These are phyloP conservation scores for Hyperoodon ampullatus DNA, from an alignment of 2,113 vertebrate species.

Conservation along the genomic window DNA sequence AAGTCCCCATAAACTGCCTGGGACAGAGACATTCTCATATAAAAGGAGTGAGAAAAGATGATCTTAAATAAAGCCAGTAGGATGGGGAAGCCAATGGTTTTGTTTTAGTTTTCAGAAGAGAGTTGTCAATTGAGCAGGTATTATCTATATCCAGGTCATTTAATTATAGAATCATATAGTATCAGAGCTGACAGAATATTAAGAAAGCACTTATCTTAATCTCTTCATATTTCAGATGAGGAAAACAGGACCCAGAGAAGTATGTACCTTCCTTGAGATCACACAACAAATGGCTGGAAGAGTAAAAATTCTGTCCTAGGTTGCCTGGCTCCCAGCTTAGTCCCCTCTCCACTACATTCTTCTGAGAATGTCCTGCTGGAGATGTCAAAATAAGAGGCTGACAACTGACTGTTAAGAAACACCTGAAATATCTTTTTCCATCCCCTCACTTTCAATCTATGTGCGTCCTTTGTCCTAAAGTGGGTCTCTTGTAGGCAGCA, in stretches of 20 bases:
- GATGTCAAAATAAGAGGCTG: background rate
- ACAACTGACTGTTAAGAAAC: constrained; percentile 21
- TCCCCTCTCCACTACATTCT: background rate
- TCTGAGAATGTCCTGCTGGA: background rate
- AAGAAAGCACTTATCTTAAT: constrained; percentile 51
- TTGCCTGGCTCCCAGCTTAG: background rate
- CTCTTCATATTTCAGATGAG: constrained; percentile 60
- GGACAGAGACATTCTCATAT: constrained; percentile 75
- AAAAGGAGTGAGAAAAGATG: constrained; percentile 71
- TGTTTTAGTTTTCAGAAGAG: constrained; percentile 67
- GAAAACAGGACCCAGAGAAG: constrained; percentile 48
- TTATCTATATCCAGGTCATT: constrained; percentile 30
- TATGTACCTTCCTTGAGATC: constrained; percentile 24
- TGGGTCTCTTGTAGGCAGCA: background rate
- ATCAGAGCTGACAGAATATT: constrained; percentile 47
- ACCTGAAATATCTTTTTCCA: background rate
- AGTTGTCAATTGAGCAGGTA: constrained; percentile 52
- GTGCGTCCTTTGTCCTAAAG: background rate
- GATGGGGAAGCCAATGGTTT: constrained; percentile 67
- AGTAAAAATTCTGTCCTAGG: background rate
- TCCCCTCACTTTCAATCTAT: background rate
- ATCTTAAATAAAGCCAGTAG: constrained; percentile 58
- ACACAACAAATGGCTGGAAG: background rate
- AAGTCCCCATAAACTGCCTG: constrained; percentile 78
- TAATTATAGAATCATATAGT: constrained; percentile 42